Evolutionary conservation across 2,888 invertebrate species (phyloP), one percentile per base, ranked within the genome.

Genomic region (Lasioglossum calceatum): DNA sequence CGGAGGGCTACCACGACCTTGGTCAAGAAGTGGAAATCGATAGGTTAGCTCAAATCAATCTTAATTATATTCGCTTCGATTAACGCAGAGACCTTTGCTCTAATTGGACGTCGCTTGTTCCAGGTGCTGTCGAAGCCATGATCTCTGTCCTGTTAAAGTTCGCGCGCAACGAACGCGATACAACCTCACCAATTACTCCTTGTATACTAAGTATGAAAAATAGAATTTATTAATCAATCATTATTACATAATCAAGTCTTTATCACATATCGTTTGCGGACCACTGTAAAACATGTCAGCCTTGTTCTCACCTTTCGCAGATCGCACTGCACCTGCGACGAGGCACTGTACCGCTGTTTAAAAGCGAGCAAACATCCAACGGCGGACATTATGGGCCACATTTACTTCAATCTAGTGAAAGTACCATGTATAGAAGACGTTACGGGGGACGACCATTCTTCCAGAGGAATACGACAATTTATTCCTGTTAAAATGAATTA

Each of bases 321-420:
- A 95, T 98, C 98, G 0, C 98, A 98, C 95, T 99, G 99, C 95
- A 96, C 96, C 77, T 99, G 99, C 95, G 99, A 99, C 95, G 97
- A 97, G 91, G 97, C 97, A 95, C 97, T 99, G 77, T 98, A 97
- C 94, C 96, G 97, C 39, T 99, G 99, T 95, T 96, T 99, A 86
- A 98, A 98, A 94, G 95, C 96, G 79, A 97, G 97, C 50, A 96
- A 97, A 91, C 97, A 97, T 44, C 97, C 97, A 70, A 97, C 97
- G 12, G 97, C 98, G 0, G 95, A 96, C 87, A 93, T 97, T 84
- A 97, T 98, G 97, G 98, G 98, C 70, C 97, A 97, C 92, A 97
- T 98, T 87, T 98, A 98, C 95, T 98, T 98, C 95, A 98, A 98
- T 94, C 95, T 98, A 88, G 97, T 98, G 70, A 97, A 97, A 95